Evolutionary conservation across 2,113 vertebrate species (phyloP).

Genomic region (Monopterus albus): DNA sequence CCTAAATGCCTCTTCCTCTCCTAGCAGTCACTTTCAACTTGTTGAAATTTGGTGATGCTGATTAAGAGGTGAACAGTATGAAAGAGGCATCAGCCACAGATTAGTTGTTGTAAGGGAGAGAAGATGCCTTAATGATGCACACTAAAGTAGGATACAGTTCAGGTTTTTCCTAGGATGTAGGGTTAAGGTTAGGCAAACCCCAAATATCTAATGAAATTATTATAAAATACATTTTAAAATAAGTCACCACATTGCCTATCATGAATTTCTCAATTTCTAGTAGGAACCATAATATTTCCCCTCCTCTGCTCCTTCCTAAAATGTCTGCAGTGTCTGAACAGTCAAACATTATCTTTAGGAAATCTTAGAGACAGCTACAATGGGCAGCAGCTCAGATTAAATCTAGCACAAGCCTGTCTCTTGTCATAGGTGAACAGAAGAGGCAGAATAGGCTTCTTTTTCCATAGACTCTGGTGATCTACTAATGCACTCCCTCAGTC

Average conservation of each 20-base stretch:
- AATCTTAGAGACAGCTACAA: conserved; percentile 3
- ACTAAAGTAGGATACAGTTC: too few species aligned
- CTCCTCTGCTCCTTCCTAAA: too few species aligned
- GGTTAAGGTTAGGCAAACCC: too few species aligned
- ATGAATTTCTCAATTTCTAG: too few species aligned
- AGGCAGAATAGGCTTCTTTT: conserved; percentile 44
- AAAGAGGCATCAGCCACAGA: neutral
- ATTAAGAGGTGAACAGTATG: conserved; percentile 34
- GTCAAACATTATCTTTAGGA: conserved; percentile 19
- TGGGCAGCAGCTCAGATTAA: conserved; percentile 5
- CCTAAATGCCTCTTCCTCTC: conserved; percentile 47
- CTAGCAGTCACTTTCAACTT: conserved; percentile 22
- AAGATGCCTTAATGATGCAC: too few species aligned
- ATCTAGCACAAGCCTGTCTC: conserved; percentile 1
- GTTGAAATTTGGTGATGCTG: conserved; percentile 55
- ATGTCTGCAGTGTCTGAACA: neutral
- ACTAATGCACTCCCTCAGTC: conserved; percentile 63
- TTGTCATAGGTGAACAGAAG: conserved; percentile 18
- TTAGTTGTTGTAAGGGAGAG: too few species aligned
- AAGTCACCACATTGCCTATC: too few species aligned
- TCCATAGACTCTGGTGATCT: conserved; percentile 70
- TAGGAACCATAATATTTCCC: too few species aligned
- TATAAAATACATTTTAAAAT: too few species aligned
- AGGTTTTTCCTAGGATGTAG: too few species aligned
- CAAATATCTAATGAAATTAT: too few species aligned